Conservation (phyloP, 2,797 vertebrate species). For the Anabas testudineus region DNA sequence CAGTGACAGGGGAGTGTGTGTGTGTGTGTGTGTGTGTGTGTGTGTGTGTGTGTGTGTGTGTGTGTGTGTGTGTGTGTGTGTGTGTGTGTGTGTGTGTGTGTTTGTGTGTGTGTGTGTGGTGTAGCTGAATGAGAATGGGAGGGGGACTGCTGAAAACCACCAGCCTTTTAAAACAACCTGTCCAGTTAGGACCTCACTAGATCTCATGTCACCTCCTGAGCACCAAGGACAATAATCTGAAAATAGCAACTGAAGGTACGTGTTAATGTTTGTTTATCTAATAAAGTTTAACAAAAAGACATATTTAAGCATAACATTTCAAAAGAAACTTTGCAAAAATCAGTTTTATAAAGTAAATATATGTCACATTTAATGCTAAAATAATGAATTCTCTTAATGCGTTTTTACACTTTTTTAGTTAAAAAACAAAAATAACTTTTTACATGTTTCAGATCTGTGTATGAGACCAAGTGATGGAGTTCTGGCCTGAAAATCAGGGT, state of each 20-base stretch:
- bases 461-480: slow-evolving; percentile 75
- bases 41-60: slow-evolving; percentile 32
- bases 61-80: slow-evolving; percentile 33
- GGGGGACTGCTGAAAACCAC: slow-evolving; percentile 60
- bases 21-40: slow-evolving; percentile 26
- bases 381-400: background rate
- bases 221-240: slow-evolving; percentile 38
- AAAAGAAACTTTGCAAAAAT: background rate
- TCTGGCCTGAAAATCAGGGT: slow-evolving; percentile 73
- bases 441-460: slow-evolving; percentile 52
- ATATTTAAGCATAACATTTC: background rate
- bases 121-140: slow-evolving; percentile 50
- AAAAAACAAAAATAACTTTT: too few relatives aligned
- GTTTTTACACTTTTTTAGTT: too few relatives aligned
- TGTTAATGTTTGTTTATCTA: background rate
- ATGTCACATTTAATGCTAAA: background rate
- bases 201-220: slow-evolving; percentile 47
- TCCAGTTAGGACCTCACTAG: slow-evolving; percentile 67
- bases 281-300: background rate
- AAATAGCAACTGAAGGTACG: slow-evolving; percentile 61
- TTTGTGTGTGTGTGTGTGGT: slow-evolving; percentile 33
- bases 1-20: slow-evolving; percentile 34
- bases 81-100: slow-evolving; percentile 27
- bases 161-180: slow-evolving; percentile 75
- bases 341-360: background rate